phyloP scores from a whole-genome alignment of 2,888 invertebrate genomes.

The Hetaerina titia region DNA sequence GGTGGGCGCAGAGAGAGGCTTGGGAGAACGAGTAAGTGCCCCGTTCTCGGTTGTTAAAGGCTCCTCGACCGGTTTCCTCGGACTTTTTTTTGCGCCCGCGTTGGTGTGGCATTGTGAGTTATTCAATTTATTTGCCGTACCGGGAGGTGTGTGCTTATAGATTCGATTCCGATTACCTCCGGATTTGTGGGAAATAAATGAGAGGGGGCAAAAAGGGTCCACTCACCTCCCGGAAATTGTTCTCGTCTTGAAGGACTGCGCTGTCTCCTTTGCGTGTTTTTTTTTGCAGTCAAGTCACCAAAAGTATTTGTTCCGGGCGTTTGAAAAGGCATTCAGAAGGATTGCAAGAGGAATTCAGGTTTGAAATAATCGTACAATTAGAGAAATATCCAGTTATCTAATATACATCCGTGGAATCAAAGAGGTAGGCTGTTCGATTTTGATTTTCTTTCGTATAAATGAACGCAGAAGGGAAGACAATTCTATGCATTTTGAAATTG shows the following conservation, averaged over 20 bases:
- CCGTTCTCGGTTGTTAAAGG: not conserved
- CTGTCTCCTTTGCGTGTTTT: not conserved
- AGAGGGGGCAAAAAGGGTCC: not conserved
- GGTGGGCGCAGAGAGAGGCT: too few species aligned
- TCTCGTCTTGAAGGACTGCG: not conserved
- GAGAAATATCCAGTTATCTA: too few species aligned
- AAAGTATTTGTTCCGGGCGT: too few species aligned
- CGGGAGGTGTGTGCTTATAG: not conserved
- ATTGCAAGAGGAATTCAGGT: too few species aligned
- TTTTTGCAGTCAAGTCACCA: too few species aligned
- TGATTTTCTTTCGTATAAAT: too few species aligned
- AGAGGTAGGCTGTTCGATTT: too few species aligned
- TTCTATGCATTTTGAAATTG: too few species aligned
- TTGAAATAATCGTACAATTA: too few species aligned
- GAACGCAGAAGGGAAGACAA: too few species aligned
- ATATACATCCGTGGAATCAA: too few species aligned
- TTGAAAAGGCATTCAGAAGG: too few species aligned
- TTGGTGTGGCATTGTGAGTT: not conserved
- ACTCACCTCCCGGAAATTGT: not conserved
- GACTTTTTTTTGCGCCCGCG: not conserved
- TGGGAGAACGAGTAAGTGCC: not conserved
- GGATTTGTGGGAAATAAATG: not conserved
- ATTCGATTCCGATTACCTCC: constrained; percentile 10
- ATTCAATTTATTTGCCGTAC: constrained; percentile 11
- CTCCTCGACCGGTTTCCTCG: not conserved